phyloP scores from a whole-genome alignment of 2,113 vertebrate genomes.

The Trichomycterus rosablanca region DNA sequence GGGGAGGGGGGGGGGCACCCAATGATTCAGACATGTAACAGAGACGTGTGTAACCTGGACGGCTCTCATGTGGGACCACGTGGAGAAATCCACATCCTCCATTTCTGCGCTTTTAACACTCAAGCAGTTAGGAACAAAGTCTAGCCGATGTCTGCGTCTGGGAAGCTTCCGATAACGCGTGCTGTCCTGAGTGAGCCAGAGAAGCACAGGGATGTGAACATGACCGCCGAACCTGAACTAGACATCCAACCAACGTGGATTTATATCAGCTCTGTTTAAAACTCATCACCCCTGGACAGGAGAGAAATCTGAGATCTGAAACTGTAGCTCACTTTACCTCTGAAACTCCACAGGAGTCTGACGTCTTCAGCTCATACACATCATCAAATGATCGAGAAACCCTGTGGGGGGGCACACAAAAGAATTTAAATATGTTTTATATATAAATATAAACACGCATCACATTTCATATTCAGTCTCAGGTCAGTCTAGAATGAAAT shows the following conservation, averaged over 20 bases:
- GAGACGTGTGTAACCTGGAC: conserved; percentile 23
- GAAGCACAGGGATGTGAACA: conserved; percentile 25
- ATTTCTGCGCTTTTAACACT: conserved; percentile 41
- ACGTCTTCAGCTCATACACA: conserved; percentile 43
- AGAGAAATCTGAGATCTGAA: too few relatives aligned
- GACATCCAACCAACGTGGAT: too few relatives aligned
- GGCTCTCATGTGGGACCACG: conserved; percentile 14
- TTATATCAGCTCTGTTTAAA: too few relatives aligned
- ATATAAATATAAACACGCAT: too few relatives aligned
- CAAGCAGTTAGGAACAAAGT: conserved; percentile 32
- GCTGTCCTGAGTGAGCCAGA: conserved; percentile 42
- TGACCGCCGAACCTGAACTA: neutral
- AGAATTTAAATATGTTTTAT: too few relatives aligned
- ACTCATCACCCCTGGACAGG: too few relatives aligned
- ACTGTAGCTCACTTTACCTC: conserved; percentile 57
- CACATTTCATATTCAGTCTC: too few relatives aligned
- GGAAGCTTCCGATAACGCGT: conserved; percentile 19
- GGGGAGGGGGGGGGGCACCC: too few relatives aligned
- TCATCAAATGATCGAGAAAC: conserved; percentile 55
- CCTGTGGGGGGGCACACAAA: neutral
- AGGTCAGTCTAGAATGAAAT: too few relatives aligned
- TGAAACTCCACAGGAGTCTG: conserved; percentile 45
- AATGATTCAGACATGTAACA: neutral
- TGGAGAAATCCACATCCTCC: conserved; percentile 43
- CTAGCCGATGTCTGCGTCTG: conserved; percentile 37